Percentiles rank a stretch among this genome's conserved stretches.
Conservation (phyloP, 1,140 invertebrate species). For the Bombus breviceps region DNA sequence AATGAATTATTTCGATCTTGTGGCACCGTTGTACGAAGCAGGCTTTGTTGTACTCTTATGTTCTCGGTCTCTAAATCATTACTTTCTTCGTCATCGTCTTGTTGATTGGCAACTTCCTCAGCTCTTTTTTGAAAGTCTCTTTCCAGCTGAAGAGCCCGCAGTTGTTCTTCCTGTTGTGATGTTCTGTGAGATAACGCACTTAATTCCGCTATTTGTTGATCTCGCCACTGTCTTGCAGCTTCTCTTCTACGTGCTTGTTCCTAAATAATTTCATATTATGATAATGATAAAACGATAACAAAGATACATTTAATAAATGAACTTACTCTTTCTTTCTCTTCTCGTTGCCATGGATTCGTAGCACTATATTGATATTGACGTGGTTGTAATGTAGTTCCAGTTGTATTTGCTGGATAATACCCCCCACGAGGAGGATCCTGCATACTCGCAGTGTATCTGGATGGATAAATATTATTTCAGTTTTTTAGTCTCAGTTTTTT, state of each 20-base stretch:
- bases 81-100: conserved; percentile 89
- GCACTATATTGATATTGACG: conserved; percentile 83
- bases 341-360: conserved; percentile 93
- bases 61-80: conserved; percentile 81
- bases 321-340: conserved; percentile 92
- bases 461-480: not conserved
- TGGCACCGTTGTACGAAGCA: conserved; percentile 76
- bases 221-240: conserved; percentile 88
- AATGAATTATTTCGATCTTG: conserved; percentile 74
- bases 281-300: not conserved
- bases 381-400: conserved; percentile 74
- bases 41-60: conserved; percentile 78
- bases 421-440: conserved; percentile 90
- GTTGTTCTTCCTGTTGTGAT: conserved; percentile 92
- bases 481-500: not conserved
- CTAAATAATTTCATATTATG: conserved; percentile 67
- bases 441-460: conserved; percentile 86
- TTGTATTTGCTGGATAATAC: conserved; percentile 85
- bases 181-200: conserved; percentile 87
- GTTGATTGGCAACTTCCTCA: conserved; percentile 88
- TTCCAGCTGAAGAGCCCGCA: conserved; percentile 92
- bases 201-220: conserved; percentile 92
- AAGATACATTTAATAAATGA: not conserved
- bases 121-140: conserved; percentile 94
- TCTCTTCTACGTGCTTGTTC: conserved; percentile 88